Evolutionary conservation across 2,888 invertebrate species (phyloP).

Genomic region (Ephialtes manifestator): DNA sequence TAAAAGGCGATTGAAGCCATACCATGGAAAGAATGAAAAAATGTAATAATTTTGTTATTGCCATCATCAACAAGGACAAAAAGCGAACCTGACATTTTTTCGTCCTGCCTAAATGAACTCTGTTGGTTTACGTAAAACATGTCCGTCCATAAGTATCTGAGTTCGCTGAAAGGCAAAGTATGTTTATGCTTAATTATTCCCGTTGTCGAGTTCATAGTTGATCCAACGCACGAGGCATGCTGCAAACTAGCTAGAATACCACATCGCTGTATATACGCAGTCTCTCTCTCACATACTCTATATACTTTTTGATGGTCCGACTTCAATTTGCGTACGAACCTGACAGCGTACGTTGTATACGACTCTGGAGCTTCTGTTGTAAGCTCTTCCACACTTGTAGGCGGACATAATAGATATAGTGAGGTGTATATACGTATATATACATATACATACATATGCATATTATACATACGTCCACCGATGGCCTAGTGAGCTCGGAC

Average conservation of each 20-base stretch:
- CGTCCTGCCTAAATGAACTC: background rate
- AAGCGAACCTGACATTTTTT: too few relatives aligned
- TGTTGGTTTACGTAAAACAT: background rate
- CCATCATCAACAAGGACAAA: too few relatives aligned
- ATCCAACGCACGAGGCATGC: conserved; percentile 38
- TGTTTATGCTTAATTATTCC: conserved; percentile 16
- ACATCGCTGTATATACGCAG: conserved; percentile 29
- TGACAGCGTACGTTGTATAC: conserved; percentile 27
- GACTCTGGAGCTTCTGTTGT: conserved; percentile 25
- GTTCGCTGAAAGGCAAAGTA: conserved; percentile 1
- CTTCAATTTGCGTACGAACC: conserved; percentile 51
- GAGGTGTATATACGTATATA: background rate
- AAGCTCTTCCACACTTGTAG: background rate
- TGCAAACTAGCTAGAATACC: conserved; percentile 37
- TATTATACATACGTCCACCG: conserved; percentile 60
- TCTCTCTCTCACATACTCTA: conserved; percentile 34
- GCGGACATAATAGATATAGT: background rate
- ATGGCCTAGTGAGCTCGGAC: conserved; percentile 62
- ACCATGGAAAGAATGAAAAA: too few relatives aligned
- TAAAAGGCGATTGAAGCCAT: too few relatives aligned
- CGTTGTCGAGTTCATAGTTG: conserved; percentile 35
- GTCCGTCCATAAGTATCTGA: background rate
- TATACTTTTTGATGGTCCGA: conserved; percentile 52
- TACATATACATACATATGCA: background rate
- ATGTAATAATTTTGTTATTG: too few relatives aligned